Evolutionary conservation across 1,140 invertebrate species (phyloP).

Genomic region (Bradynema listronoti): DNA sequence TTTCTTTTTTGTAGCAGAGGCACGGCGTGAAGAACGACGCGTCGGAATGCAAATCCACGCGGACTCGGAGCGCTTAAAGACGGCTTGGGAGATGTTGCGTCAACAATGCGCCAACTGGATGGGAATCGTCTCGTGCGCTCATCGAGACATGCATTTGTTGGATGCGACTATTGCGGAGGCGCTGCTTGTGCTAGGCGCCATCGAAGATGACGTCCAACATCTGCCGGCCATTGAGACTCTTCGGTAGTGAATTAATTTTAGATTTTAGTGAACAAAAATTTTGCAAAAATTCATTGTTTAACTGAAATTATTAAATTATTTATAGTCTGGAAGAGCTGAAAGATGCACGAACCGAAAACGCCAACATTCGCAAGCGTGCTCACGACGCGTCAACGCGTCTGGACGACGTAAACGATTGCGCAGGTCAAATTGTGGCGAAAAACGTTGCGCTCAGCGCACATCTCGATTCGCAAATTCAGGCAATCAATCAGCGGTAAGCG

Average conservation of each 20-base stretch:
- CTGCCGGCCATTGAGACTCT: slow-evolving; percentile 48
- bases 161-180: slow-evolving; percentile 51
- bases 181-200: slow-evolving; percentile 38
- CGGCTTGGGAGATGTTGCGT: slow-evolving; percentile 43
- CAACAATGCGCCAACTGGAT: slow-evolving; percentile 38
- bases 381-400: slow-evolving; percentile 44
- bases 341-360: slow-evolving; percentile 32
- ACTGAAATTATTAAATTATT: no score
- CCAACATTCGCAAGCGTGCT: slow-evolving; percentile 21
- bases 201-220: slow-evolving; percentile 47
- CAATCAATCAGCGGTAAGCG: slow-evolving; percentile 44
- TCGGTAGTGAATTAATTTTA: no score
- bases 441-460: slow-evolving; percentile 41
- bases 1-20: slow-evolving; percentile 31
- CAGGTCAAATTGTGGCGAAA: slow-evolving; percentile 41
- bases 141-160: slow-evolving; percentile 49
- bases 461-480: slow-evolving; percentile 41
- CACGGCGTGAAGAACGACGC: slow-evolving; percentile 48
- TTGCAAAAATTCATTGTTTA: no score
- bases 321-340: slow-evolving; percentile 50
- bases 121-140: slow-evolving; percentile 35
- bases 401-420: slow-evolving; percentile 56
- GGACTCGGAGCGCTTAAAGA: slow-evolving; percentile 46
- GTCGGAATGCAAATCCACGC: slow-evolving; percentile 51
- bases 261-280: no score